Percentiles rank a stretch among this genome's conserved stretches.
phyloP scores from a whole-genome alignment of 2,888 invertebrate species.

The Oscheius sp. region DNA sequence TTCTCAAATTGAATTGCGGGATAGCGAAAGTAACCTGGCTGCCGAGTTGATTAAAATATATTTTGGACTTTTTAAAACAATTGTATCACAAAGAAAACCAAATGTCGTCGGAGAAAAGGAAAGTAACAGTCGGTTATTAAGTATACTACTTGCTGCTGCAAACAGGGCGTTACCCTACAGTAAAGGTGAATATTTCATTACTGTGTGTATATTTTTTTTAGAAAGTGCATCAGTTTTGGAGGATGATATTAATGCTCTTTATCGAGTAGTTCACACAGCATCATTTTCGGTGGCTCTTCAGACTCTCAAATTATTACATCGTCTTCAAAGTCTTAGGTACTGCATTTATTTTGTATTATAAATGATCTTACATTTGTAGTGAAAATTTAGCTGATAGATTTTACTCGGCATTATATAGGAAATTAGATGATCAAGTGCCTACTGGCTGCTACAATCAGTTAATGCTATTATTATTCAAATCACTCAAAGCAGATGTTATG shows the following conservation, averaged over 20 bases:
- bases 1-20: slow-evolving; percentile 82
- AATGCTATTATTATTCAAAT: slow-evolving; percentile 75
- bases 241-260: slow-evolving; percentile 83
- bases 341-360: background rate
- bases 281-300: slow-evolving; percentile 81
- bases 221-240: slow-evolving; percentile 75
- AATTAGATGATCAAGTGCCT: slow-evolving; percentile 81
- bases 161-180: slow-evolving; percentile 88
- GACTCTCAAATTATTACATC: slow-evolving; percentile 79
- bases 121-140: slow-evolving; percentile 86
- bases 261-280: slow-evolving; percentile 84
- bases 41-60: slow-evolving; percentile 88
- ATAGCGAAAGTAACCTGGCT: slow-evolving; percentile 75
- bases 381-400: slow-evolving; percentile 76
- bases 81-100: slow-evolving; percentile 79
- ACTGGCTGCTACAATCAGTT: slow-evolving; percentile 76
- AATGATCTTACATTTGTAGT: slow-evolving; percentile 60
- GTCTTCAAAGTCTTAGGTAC: slow-evolving; percentile 76
- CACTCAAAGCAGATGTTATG: slow-evolving; percentile 78
- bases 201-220: background rate
- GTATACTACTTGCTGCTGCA: slow-evolving; percentile 84
- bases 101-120: slow-evolving; percentile 74
- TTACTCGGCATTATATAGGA: slow-evolving; percentile 89
- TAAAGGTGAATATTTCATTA: slow-evolving; percentile 74
- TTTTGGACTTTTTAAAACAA: slow-evolving; percentile 88